Evolutionary conservation across 2,888 invertebrate species (phyloP), one percentile per base, ranked within the genome.

Genomic region (Oscheius sp.): DNA sequence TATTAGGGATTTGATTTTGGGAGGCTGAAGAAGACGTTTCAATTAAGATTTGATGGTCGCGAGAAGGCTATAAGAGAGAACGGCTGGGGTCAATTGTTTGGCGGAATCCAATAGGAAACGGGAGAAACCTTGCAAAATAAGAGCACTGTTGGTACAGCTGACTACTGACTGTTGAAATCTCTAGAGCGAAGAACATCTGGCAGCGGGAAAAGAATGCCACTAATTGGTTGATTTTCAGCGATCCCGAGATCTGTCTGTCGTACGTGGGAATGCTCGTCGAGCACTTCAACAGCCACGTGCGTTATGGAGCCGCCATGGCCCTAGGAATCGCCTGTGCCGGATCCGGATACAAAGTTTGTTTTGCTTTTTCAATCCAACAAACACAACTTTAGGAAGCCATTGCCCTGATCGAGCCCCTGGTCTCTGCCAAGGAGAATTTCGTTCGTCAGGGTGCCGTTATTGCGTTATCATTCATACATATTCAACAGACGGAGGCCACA

Each of bases 291-390:
- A 97, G 98, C 0, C 97, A 99, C 90, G 98, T 99, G 0, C 93
- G 99, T 72, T 99, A 98, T 90, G 99, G 99, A 13, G 98, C 99
- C 10, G 99, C 98, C 7, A 96, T 99, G 95, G 99, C 99, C 2
- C 84, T 99, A 76, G 99, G 98, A 77, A 98, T 99, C 85, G 97
- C 98, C 0, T 99, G 98, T 90, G 97, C 98, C 58, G 99, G 98
- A 11, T 96, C 96, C 7, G 98, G 97, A n/a, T 92, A 95, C 74
- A 92, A 92, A 90, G 91, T 91, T 47, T 47, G 29, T 57, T 48
- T 11, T 32, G 21, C 21, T 42, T 42, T 42, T 42, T 42, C 7
- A 29, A 53, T 3, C n/a, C 10, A 7, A 53, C 11, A n/a, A 37
- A 51, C 37, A 35, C 35, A 58, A 59, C 83, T 87, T 4, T 85